Conservation (phyloP, 2,797 vertebrate genomes). For the Myotis myotis region DNA sequence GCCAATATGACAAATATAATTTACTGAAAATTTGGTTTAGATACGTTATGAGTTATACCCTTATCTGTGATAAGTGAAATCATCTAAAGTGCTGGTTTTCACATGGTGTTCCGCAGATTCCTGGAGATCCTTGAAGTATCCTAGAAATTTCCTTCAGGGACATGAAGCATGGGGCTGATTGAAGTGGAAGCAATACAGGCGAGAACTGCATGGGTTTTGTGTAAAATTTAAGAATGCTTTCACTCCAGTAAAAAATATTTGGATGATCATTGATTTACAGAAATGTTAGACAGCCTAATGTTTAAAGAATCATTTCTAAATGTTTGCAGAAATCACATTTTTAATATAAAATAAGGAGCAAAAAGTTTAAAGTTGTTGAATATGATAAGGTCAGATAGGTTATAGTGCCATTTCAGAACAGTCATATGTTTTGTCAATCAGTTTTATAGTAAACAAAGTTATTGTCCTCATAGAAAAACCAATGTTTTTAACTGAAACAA, state of each 20-base stretch:
- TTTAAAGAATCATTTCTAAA: not conserved
- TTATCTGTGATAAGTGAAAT: not conserved
- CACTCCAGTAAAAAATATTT: not conserved
- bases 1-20: not conserved
- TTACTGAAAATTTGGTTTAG: not conserved
- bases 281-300: not conserved
- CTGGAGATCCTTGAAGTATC: not conserved
- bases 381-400: not conserved
- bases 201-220: not conserved
- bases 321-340: not conserved
- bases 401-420: not conserved
- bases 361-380: not conserved
- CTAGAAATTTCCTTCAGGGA: not conserved
- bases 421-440: not conserved
- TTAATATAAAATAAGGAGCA: not conserved
- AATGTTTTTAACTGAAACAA: not conserved
- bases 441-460: not conserved
- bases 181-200: not conserved
- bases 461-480: conserved; percentile 25
- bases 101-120: not conserved
- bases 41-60: not conserved
- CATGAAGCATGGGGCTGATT: not conserved
- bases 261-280: not conserved
- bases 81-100: not conserved
- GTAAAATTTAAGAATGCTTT: not conserved